phyloP scores from a whole-genome alignment of 2,888 invertebrate species.

The Copidosoma aretas region DNA sequence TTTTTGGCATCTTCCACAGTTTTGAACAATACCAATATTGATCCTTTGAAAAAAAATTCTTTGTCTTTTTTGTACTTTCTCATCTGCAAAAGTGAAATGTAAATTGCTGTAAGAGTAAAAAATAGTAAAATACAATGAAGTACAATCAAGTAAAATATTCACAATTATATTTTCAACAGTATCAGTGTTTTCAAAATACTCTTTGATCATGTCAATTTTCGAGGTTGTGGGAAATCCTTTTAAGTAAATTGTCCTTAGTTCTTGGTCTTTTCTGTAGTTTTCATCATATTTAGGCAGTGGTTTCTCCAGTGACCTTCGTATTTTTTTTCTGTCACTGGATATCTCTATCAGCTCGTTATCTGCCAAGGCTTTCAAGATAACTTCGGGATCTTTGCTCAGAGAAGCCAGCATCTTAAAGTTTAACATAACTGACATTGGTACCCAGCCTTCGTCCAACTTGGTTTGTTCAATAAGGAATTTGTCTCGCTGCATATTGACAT shows the following conservation, averaged over 20 bases:
- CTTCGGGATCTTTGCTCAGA: constrained; percentile 72
- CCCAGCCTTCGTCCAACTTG: constrained; percentile 88
- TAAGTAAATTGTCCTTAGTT: constrained; percentile 80
- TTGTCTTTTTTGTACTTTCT: constrained; percentile 69
- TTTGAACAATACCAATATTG: constrained; percentile 87
- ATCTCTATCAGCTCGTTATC: constrained; percentile 72
- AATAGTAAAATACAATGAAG: background rate
- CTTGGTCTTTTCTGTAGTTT: constrained; percentile 80
- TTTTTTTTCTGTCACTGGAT: constrained; percentile 73
- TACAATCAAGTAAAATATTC: constrained; percentile 44
- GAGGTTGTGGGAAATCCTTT: constrained; percentile 82
- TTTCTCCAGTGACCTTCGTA: constrained; percentile 75
- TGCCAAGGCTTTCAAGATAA: constrained; percentile 77
- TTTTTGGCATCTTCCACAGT: constrained; percentile 81
- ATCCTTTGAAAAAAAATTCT: constrained; percentile 83
- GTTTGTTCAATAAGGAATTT: constrained; percentile 91
- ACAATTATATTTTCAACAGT: constrained; percentile 65
- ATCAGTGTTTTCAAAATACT: constrained; percentile 72
- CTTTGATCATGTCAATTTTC: constrained; percentile 74
- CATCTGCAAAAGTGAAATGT: constrained; percentile 59
- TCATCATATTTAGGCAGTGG: constrained; percentile 86
- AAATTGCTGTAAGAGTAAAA: background rate
- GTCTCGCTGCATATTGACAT: constrained; percentile 89
- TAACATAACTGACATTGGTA: constrained; percentile 81
- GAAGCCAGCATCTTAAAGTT: constrained; percentile 87